Percentiles rank a stretch among this genome's conserved stretches.
These are phyloP conservation scores for Drosophila rubida DNA, from an alignment of 2,888 invertebrate species.

Conservation along the genomic window DNA sequence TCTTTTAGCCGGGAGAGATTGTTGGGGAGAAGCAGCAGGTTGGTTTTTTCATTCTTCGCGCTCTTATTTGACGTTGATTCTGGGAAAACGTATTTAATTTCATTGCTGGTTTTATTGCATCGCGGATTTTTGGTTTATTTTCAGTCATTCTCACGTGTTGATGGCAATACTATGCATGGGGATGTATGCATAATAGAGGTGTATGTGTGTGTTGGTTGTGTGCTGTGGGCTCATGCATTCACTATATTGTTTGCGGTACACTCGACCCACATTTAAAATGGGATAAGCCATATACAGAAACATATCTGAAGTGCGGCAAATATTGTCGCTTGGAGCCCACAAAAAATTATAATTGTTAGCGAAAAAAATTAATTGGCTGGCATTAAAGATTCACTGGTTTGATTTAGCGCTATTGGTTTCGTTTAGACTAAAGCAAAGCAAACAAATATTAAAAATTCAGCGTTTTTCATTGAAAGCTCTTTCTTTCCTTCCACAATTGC, in stretches of 20 bases:
- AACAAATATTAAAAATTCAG: no score
- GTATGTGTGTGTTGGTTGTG: neutral
- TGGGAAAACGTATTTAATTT: slow-evolving; percentile 65
- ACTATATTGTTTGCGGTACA: slow-evolving; percentile 35
- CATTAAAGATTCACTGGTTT: slow-evolving; percentile 1
- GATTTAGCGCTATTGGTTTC: neutral
- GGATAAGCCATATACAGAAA: slow-evolving; percentile 15
- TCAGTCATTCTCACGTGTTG: slow-evolving; percentile 24
- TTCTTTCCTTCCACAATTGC: no score
- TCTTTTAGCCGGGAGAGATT: no score
- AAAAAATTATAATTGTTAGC: slow-evolving; percentile 16
- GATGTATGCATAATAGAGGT: neutral
- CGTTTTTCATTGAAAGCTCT: no score
- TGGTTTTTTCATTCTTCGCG: slow-evolving; percentile 41
- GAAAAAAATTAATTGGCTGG: slow-evolving; percentile 16
- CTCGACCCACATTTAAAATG: slow-evolving; percentile 54
- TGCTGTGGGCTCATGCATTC: neutral
- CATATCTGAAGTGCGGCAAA: slow-evolving; percentile 18
- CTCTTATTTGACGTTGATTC: slow-evolving; percentile 58
- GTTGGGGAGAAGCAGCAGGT: neutral
- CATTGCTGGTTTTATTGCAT: slow-evolving; percentile 50
- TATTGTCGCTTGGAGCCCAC: neutral
- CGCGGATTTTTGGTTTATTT: slow-evolving; percentile 45
- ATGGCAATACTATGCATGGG: slow-evolving; percentile 1
- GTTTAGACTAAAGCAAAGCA: neutral